A percentile compares a stretch with the other conserved stretches of the same genome.
Evolutionary conservation across 2,888 invertebrate species (phyloP).

Genomic region (Calameuta pallipes): DNA sequence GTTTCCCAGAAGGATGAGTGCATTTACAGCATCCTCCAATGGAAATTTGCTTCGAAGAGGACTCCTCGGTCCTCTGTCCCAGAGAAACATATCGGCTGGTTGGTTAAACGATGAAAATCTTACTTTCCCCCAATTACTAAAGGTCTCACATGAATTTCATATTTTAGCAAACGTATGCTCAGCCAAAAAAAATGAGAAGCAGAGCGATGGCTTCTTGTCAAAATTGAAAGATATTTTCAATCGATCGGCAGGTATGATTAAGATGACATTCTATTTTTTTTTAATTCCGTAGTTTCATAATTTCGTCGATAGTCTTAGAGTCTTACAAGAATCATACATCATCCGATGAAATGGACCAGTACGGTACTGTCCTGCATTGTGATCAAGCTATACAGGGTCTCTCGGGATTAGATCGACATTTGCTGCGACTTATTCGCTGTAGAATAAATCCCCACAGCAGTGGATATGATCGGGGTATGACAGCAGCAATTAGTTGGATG

Average conservation of each 20-base stretch:
- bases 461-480: background rate
- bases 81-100: background rate
- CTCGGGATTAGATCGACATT: background rate
- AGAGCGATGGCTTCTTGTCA: conserved; percentile 36
- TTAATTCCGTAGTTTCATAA: background rate
- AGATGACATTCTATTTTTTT: background rate
- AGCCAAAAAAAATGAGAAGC: conserved; percentile 11
- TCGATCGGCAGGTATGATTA: conserved; percentile 15
- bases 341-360: background rate
- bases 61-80: background rate
- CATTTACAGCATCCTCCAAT: conserved; percentile 11
- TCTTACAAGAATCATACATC: background rate
- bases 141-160: background rate
- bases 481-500: background rate
- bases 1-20: conserved; percentile 29
- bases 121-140: background rate
- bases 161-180: background rate
- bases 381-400: background rate
- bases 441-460: background rate
- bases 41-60: conserved; percentile 1
- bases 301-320: background rate
- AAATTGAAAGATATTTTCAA: conserved; percentile 44
- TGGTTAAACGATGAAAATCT: background rate
- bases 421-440: background rate
- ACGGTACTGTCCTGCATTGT: background rate